Evolutionary conservation across 2,888 invertebrate genomes (phyloP), one percentile per base, ranked within the genome.

Genomic region (Drosophila hamatofila): DNA sequence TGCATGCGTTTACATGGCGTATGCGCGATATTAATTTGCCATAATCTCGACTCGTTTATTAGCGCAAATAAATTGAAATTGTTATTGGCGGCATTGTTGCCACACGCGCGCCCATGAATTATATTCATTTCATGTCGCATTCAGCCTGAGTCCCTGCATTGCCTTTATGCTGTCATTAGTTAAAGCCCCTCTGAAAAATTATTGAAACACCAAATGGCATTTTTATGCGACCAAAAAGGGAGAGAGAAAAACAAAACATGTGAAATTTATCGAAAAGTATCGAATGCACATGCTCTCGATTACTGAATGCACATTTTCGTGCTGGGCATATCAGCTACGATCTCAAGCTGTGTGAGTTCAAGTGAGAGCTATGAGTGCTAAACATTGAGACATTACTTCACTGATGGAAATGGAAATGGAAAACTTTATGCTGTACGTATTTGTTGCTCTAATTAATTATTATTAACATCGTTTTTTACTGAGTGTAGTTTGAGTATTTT

Each of bases 21-120:
- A 82, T 82, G 74, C 62, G 80, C 54, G 57, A 78, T 86, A 83
- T 83, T 86, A 83, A 83, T 83, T 83, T 78, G 68, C 80, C 78
- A 80, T 75, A 68, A 78, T 75, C 64, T 70, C 71, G 54, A 66
- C 64, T 67, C 68, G 66, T 70, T 75, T 78, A 78, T 78, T 78
- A 69, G 75, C 68, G 56, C 61, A 75, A 72, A 78, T 79, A 78
- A 79, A 78, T 79, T 72, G 68, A 68, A 69, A 75, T 78, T 68
- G 62, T 49, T 55, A 49, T 72, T 64, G 48, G 54, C 30, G 51
- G 51, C 55, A 39, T 73, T 64, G 63, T 48, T 60, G 72, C 41
- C 16, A 16, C 52, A 56, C 41, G 41, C 54, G 33, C 49, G 16
- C 11, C 54, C 49, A 51, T 70, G 59, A 72, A 61, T 71, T 57